These are phyloP conservation scores for Paradisaea rubra DNA, from an alignment of 2,113 vertebrate genomes.

Conservation along the genomic window DNA sequence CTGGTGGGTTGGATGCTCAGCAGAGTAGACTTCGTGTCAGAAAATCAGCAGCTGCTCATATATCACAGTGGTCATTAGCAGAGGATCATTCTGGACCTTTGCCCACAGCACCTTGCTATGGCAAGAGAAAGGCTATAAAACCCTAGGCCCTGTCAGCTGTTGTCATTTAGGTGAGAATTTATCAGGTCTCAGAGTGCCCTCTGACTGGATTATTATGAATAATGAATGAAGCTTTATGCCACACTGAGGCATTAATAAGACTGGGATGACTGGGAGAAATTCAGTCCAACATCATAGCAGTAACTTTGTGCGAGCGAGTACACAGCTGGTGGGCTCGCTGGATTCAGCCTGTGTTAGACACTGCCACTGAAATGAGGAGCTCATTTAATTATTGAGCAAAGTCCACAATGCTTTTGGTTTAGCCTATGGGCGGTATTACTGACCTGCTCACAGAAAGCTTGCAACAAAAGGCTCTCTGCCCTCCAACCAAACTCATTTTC, in stretches of 20 bases:
- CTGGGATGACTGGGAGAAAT: slow-evolving; percentile 80
- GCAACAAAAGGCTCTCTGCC: background rate
- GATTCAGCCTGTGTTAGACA: background rate
- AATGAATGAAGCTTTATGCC: slow-evolving; percentile 94
- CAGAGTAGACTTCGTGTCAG: slow-evolving; percentile 73
- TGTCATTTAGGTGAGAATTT: slow-evolving; percentile 96
- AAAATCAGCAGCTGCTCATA: slow-evolving; percentile 79
- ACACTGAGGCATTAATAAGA: slow-evolving; percentile 89
- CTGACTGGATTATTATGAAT: slow-evolving; percentile 93
- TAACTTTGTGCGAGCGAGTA: slow-evolving; percentile 56
- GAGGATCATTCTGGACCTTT: slow-evolving; percentile 86
- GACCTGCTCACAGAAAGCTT: background rate
- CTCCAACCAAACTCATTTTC: background rate
- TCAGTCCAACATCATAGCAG: slow-evolving; percentile 66
- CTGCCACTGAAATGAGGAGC: background rate
- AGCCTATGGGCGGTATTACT: slow-evolving; percentile 39
- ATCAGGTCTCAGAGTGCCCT: slow-evolving; percentile 90
- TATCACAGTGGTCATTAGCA: slow-evolving; percentile 90
- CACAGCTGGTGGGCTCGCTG: slow-evolving; percentile 63
- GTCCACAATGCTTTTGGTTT: background rate
- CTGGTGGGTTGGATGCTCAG: slow-evolving; percentile 71
- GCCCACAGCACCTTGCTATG: slow-evolving; percentile 78
- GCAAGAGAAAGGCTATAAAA: slow-evolving; percentile 82
- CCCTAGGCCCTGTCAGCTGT: slow-evolving; percentile 92
- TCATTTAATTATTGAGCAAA: slow-evolving; percentile 51